These are phyloP conservation scores for Acanthosepion lycidas DNA, from an alignment of 2,888 invertebrate species.

Conservation along the genomic window DNA sequence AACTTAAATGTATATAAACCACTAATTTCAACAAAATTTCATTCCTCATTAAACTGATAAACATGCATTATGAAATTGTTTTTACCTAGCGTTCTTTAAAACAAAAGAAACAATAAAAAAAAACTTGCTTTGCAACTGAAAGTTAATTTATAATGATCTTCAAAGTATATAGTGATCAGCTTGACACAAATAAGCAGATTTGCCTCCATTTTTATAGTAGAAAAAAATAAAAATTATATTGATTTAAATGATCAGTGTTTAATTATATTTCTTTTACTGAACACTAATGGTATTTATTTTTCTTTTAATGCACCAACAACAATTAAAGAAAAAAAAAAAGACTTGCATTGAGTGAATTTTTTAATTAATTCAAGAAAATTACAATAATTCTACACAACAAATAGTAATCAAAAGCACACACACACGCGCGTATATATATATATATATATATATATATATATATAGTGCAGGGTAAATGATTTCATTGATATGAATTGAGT, in stretches of 20 bases:
- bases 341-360: neutral
- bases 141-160: too few relatives aligned
- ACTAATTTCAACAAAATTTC: too few relatives aligned
- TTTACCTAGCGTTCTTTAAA: too few relatives aligned
- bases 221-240: neutral
- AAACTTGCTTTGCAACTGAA: too few relatives aligned
- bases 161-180: too few relatives aligned
- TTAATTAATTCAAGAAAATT: slow-evolving; percentile 33
- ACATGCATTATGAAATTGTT: too few relatives aligned
- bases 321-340: neutral
- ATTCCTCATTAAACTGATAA: too few relatives aligned
- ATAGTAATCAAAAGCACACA: neutral
- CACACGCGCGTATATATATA: neutral
- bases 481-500: neutral
- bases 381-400: neutral
- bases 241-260: neutral
- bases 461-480: neutral
- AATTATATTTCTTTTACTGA: neutral
- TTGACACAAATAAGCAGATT: neutral
- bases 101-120: too few relatives aligned
- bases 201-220: neutral
- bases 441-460: neutral
- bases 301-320: neutral
- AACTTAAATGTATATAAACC: too few relatives aligned
- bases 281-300: neutral